Percentiles rank a stretch among this genome's conserved stretches.
phyloP scores from a whole-genome alignment of 2,888 invertebrate species.

The Congeria kusceri region DNA sequence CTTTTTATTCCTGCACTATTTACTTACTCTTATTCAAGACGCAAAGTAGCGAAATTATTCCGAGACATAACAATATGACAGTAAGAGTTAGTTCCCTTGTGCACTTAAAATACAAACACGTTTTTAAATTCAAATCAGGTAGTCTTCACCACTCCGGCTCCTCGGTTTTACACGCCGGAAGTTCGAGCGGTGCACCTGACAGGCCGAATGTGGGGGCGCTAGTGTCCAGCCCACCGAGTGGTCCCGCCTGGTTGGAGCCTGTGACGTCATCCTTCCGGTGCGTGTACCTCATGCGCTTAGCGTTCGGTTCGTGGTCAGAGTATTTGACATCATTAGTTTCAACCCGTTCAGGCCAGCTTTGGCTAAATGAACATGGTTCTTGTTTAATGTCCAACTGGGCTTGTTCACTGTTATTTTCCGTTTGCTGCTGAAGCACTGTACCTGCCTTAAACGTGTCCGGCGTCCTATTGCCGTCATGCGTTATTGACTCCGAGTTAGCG shows the following conservation, averaged over 20 bases:
- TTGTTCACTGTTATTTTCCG: background rate
- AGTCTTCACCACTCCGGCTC: background rate
- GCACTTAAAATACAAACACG: too few species aligned
- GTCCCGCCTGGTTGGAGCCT: too few species aligned
- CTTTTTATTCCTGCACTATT: too few species aligned
- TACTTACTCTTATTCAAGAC: too few species aligned
- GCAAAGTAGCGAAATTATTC: too few species aligned
- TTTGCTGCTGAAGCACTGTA: background rate
- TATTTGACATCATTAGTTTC: background rate
- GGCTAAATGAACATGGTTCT: background rate
- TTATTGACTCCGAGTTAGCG: too few species aligned
- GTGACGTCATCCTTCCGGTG: background rate
- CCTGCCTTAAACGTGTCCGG: background rate
- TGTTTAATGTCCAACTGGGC: background rate
- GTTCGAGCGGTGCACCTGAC: too few species aligned
- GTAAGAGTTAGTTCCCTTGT: too few species aligned
- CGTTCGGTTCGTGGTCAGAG: background rate
- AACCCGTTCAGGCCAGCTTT: background rate
- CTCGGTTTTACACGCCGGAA: background rate
- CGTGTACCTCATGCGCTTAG: background rate
- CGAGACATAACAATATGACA: too few species aligned
- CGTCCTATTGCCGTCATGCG: background rate
- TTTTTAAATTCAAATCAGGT: too few species aligned
- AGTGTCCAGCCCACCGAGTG: too few species aligned
- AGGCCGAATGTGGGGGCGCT: too few species aligned